phyloP scores from a whole-genome alignment of 1,140 invertebrate genomes.

The Parasteatoda tepidariorum region DNA sequence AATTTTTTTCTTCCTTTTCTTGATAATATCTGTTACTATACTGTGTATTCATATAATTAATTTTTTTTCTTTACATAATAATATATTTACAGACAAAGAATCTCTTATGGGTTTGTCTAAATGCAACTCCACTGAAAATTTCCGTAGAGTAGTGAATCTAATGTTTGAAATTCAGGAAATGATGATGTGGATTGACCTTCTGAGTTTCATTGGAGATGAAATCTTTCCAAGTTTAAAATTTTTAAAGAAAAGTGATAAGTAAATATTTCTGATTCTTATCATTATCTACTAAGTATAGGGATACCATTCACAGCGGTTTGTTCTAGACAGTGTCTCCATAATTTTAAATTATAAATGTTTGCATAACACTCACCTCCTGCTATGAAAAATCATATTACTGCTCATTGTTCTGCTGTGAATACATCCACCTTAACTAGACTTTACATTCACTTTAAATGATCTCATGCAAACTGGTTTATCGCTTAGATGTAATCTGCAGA shows the following conservation, averaged over 20 bases:
- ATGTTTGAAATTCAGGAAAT: conserved; percentile 23
- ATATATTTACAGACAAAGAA: neutral
- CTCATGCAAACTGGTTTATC: too few relatives aligned
- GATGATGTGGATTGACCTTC: conserved; percentile 32
- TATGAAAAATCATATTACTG: neutral
- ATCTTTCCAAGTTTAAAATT: neutral
- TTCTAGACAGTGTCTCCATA: neutral
- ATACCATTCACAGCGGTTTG: neutral
- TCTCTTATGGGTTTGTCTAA: neutral
- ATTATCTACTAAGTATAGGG: neutral
- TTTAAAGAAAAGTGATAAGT: conserved; percentile 22
- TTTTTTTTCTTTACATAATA: neutral
- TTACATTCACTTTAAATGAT: neutral
- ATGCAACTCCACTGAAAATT: neutral
- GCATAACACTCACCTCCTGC: neutral
- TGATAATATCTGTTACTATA: neutral
- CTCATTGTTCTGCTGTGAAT: too few relatives aligned
- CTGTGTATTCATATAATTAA: neutral
- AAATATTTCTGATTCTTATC: neutral
- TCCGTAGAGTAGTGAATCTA: neutral
- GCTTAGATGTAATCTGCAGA: too few relatives aligned
- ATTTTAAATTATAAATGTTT: neutral
- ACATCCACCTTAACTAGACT: neutral
- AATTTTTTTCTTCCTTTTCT: neutral
- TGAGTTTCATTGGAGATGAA: conserved; percentile 1